phyloP scores from a whole-genome alignment of 1,140 invertebrate species.

The Scaptomyza pallida region DNA sequence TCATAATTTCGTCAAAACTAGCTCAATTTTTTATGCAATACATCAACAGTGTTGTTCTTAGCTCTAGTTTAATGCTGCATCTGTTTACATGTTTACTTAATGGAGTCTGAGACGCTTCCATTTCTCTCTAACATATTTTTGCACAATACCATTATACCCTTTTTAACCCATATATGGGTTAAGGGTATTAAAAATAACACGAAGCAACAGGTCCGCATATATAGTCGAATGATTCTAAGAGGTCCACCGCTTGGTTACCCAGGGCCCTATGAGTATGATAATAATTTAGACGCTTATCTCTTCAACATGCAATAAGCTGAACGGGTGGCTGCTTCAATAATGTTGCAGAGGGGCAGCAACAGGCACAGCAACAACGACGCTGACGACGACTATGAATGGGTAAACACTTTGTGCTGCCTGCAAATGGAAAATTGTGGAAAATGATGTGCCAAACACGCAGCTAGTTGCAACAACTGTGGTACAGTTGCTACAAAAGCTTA shows the following conservation, averaged over 20 bases:
- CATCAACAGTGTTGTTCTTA: too few relatives aligned
- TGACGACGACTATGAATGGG: constrained; percentile 10
- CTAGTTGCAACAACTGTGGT: constrained; percentile 37
- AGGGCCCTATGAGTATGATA: constrained; percentile 62
- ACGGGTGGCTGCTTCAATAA: constrained; percentile 39
- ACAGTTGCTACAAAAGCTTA: constrained; percentile 69
- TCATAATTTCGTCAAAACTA: too few relatives aligned
- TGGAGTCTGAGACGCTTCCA: too few relatives aligned
- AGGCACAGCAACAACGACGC: too few relatives aligned
- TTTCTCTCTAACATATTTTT: too few relatives aligned
- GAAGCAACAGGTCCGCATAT: constrained; percentile 36
- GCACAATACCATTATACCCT: too few relatives aligned
- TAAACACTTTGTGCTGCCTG: constrained; percentile 61
- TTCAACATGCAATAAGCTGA: constrained; percentile 70
- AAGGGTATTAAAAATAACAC: not conserved
- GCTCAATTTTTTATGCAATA: too few relatives aligned
- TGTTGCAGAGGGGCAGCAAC: constrained; percentile 3
- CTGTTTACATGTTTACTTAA: too few relatives aligned
- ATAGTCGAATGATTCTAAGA: constrained; percentile 7
- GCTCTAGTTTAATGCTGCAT: too few relatives aligned
- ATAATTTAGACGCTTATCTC: constrained; percentile 79
- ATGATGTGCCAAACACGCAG: constrained; percentile 74
- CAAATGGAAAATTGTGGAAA: constrained; percentile 65
- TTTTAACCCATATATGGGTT: too few relatives aligned
- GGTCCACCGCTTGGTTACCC: constrained; percentile 9